Conservation (phyloP, 1,140 invertebrate species). For the Apis cerana region DNA sequence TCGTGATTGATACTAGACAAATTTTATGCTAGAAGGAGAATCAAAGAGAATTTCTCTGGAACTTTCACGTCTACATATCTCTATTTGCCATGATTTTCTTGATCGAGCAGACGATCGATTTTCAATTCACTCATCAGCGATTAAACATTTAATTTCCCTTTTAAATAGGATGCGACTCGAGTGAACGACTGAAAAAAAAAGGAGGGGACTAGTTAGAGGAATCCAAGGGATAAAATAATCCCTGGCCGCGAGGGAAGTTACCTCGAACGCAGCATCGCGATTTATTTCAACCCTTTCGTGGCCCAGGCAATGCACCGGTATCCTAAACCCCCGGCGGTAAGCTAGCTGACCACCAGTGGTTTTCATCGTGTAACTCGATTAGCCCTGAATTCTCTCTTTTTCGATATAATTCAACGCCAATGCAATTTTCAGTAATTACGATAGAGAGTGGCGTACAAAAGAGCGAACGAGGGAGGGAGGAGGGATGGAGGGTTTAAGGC, state of each 20-base stretch:
- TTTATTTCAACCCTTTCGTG: conserved; percentile 70
- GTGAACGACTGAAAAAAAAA: background rate
- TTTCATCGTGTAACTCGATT: conserved; percentile 79
- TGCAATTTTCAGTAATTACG: conserved; percentile 77
- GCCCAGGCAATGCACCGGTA: conserved; percentile 42
- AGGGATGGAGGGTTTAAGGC: background rate
- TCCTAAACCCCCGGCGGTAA: conserved; percentile 68
- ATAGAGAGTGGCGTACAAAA: conserved; percentile 51
- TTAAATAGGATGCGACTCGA: too few relatives aligned
- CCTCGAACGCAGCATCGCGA: conserved; percentile 59
- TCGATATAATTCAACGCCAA: conserved; percentile 74
- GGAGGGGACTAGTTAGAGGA: rapidly evolving
- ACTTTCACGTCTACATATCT: too few relatives aligned
- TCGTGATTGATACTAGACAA: too few relatives aligned
- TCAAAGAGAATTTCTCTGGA: too few relatives aligned
- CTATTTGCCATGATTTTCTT: too few relatives aligned
- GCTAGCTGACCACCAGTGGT: conserved; percentile 75
- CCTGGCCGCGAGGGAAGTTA: conserved; percentile 45
- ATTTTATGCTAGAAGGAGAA: too few relatives aligned
- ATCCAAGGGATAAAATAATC: conserved; percentile 8
- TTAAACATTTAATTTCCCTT: too few relatives aligned
- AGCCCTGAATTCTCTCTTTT: conserved; percentile 70
- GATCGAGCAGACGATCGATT: too few relatives aligned
- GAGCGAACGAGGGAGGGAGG: background rate
- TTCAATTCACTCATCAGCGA: background rate